phyloP scores from a whole-genome alignment of 2,888 invertebrate species.

The Barypeithes pellucidus region DNA sequence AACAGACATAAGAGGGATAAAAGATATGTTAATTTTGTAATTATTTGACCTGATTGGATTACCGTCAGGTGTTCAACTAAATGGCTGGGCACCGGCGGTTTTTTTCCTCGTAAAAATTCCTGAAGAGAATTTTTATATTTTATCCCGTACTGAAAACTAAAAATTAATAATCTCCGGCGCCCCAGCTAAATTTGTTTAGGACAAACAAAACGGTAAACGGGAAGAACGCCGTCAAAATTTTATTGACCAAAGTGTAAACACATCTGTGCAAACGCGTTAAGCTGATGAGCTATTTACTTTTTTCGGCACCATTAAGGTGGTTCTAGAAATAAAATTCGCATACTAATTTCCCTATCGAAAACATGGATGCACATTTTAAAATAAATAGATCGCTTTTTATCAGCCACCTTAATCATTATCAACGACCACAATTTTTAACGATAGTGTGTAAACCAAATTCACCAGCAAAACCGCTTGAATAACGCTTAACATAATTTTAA shows the following conservation, averaged over 20 bases:
- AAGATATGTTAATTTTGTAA: no score
- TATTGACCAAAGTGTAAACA: conserved; percentile 23
- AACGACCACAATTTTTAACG: background rate
- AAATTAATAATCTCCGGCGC: no score
- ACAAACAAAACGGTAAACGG: background rate
- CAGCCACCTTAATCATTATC: conserved; percentile 17
- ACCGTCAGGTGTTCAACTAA: no score
- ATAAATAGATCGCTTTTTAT: background rate
- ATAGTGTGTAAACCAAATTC: conserved; percentile 5
- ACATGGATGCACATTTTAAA: no score
- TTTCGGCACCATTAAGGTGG: conserved; percentile 18
- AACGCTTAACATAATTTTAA: conserved; percentile 5
- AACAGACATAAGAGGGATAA: no score
- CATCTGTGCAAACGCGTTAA: conserved; percentile 6
- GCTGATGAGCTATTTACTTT: conserved; percentile 13
- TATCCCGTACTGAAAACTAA: no score
- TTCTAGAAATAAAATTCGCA: conserved; percentile 3
- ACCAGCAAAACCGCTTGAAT: background rate
- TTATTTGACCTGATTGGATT: no score
- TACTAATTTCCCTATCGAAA: no score
- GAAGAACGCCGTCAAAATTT: conserved; percentile 16
- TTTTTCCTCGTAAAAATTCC: no score
- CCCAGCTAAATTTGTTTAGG: background rate
- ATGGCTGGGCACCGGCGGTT: no score
- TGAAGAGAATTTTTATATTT: no score